These are phyloP conservation scores for Galeruca laticollis DNA, from an alignment of 2,888 invertebrate species.

Conservation along the genomic window DNA sequence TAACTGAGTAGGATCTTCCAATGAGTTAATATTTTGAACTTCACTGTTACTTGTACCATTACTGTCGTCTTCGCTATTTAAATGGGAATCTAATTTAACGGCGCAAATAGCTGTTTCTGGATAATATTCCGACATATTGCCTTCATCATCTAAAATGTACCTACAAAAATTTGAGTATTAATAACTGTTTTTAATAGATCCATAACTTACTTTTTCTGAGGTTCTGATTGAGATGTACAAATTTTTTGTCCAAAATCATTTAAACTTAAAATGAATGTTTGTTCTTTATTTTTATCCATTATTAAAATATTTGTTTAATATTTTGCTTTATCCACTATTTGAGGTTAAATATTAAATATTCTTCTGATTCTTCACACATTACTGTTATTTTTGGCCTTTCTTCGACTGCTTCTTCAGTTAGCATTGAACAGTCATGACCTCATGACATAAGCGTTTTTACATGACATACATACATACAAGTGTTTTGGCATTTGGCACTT, in stretches of 20 bases:
- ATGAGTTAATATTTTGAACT: constrained; percentile 43
- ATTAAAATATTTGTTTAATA: not conserved
- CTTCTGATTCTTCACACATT: no score
- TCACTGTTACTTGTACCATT: constrained; percentile 48
- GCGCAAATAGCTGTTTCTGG: constrained; percentile 48
- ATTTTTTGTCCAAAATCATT: constrained; percentile 61
- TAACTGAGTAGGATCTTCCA: constrained; percentile 52
- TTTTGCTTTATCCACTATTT: not conserved
- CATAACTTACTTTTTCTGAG: constrained; percentile 31
- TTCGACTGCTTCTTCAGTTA: no score
- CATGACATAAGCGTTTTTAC: no score
- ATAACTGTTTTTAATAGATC: not conserved
- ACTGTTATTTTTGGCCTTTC: not conserved
- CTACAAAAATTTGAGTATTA: constrained; percentile 45
- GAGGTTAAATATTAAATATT: not conserved
- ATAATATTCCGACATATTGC: constrained; percentile 57
- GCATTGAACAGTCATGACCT: no score
- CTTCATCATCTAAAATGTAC: constrained; percentile 58
- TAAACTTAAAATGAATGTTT: constrained; percentile 63
- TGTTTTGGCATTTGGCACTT: no score
- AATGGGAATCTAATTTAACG: constrained; percentile 52
- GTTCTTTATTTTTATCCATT: constrained; percentile 56
- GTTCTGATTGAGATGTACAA: constrained; percentile 59
- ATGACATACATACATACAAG: no score
- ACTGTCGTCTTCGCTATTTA: constrained; percentile 47